Evolutionary conservation across 2,113 vertebrate genomes (phyloP).

Genomic region (Silurus meridionalis): DNA sequence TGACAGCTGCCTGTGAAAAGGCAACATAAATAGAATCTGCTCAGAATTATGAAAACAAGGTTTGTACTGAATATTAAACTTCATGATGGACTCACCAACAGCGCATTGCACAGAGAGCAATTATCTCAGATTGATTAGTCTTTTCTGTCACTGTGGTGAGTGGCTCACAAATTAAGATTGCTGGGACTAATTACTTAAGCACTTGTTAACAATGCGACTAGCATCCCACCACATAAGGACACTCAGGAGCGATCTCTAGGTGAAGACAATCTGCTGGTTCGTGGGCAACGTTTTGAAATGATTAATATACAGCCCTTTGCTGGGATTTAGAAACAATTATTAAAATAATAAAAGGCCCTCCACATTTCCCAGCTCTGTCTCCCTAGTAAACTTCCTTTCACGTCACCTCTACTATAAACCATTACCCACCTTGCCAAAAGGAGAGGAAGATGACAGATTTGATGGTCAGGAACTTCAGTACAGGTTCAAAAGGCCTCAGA

Average conservation of each 20-base stretch:
- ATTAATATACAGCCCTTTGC: background rate
- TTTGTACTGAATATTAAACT: background rate
- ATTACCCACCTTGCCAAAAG: slow-evolving; percentile 90
- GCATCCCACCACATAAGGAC: background rate
- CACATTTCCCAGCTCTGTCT: background rate
- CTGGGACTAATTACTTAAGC: slow-evolving; percentile 1
- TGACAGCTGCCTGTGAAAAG: background rate
- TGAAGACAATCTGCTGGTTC: background rate
- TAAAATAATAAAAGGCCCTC: background rate
- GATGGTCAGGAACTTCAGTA: slow-evolving; percentile 96
- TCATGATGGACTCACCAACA: background rate
- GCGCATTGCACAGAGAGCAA: background rate
- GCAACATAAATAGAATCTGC: background rate
- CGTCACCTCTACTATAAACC: background rate
- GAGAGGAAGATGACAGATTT: slow-evolving; percentile 96
- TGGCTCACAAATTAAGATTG: background rate
- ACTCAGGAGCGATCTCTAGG: background rate
- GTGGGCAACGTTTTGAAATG: background rate
- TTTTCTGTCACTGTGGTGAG: background rate
- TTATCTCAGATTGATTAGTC: background rate
- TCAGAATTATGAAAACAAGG: background rate
- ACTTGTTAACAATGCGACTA: background rate
- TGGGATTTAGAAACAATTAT: background rate
- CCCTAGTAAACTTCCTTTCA: too few relatives aligned
- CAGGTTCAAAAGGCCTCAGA: slow-evolving; percentile 84